Base-by-base conservation (phyloP, 2,888 invertebrate species). In the Cerceris rybyensis region DNA sequence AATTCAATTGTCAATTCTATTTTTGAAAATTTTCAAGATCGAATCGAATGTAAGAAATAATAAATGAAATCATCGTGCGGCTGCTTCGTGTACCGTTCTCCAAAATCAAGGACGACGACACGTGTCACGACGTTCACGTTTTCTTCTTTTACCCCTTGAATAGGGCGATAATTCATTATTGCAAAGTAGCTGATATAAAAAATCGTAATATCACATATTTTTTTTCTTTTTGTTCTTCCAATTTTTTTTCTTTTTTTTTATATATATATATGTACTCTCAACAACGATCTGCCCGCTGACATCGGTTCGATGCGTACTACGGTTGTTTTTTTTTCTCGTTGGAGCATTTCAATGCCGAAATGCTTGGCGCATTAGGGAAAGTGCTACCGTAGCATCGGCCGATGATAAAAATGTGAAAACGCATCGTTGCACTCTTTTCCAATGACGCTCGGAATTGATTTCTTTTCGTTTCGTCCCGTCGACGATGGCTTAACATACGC, bases 101-200 rank as follows among this genome's bases (percentile, higher is more conserved):
- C 50, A 57, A 63, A 74, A 49, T 79, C 66, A 69, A 46, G 49
- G 74, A 80, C 74, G 71, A 80, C 80, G 69, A 78, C 63, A n/a
- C 69, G 63, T 71, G 70, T 78, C 79, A 70, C 60, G 64, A 80
- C 78, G 77, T 65, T 28, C 28, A 28, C 28, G 28, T 28, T 28
- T 4, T 28, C 28, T 28, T 28, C 4, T 28, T 28, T 28, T 63
- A 42, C 64, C 73, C 55, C 67, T 73, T 65, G 52, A 78, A 72
- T 42, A 78, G 70, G 60, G 65, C 76, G 71, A 80, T 78, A 75
- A 67, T 83, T 73, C 60, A 64, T 87, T 87, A 86, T 81, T 87
- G 83, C 86, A 72, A 87, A 86, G 80, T 86, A 82, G 83, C 83
- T 81, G 81, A 84, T 84, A 79, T 87, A 88, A 87, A 87, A 88